Evolutionary conservation across 1,140 invertebrate genomes (phyloP).

Genomic region (Colletes gigas): DNA sequence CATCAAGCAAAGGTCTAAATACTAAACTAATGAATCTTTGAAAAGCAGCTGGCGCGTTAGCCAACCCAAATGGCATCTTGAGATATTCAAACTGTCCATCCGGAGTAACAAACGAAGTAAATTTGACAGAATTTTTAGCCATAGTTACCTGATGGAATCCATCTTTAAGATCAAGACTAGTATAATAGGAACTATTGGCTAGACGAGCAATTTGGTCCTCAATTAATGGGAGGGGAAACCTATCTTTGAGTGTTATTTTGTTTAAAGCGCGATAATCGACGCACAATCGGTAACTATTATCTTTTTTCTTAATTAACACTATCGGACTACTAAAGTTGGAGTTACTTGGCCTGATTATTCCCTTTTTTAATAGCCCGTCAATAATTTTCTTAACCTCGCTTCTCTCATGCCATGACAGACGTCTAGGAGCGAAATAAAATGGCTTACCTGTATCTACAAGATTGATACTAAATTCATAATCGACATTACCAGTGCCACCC

Average conservation of each 20-base stretch:
- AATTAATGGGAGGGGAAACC: not conserved
- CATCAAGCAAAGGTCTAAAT: slow-evolving; percentile 2
- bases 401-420: not conserved
- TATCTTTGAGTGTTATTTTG: not conserved
- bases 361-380: not conserved
- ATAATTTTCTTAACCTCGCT: not conserved
- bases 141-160: slow-evolving; percentile 44
- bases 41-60: slow-evolving; percentile 40
- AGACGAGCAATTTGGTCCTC: no score
- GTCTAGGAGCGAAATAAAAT: not conserved
- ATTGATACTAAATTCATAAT: not conserved
- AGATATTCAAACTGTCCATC: slow-evolving; percentile 50
- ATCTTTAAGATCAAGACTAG: slow-evolving; percentile 7
- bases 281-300: not conserved
- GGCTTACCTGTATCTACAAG: not conserved
- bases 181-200: no score
- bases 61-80: slow-evolving; percentile 50
- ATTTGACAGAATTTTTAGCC: slow-evolving; percentile 18
- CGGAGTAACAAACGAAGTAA: slow-evolving; percentile 46
- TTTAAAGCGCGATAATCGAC: not conserved
- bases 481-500: not conserved
- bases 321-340: not conserved
- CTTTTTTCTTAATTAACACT: not conserved
- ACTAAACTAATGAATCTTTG: slow-evolving; percentile 54
- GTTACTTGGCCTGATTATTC: not conserved